phyloP scores from a whole-genome alignment of 2,113 vertebrate genomes.

The Antidorcas marsupialis region DNA sequence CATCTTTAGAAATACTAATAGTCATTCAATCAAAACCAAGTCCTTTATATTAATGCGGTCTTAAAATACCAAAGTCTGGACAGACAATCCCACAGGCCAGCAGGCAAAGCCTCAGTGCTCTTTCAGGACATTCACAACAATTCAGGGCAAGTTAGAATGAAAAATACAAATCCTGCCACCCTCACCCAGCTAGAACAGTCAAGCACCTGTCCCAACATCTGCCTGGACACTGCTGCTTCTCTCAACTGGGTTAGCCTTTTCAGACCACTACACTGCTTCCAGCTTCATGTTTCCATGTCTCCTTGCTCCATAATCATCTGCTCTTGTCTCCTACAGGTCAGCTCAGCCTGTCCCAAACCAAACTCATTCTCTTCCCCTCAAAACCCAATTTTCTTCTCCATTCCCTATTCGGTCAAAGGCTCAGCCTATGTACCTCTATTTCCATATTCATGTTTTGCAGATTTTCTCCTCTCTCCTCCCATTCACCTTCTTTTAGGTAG shows the following conservation, averaged over 20 bases:
- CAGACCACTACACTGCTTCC: background rate
- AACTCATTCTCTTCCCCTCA: background rate
- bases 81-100: background rate
- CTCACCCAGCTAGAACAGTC: background rate
- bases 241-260: background rate
- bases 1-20: conserved; percentile 23
- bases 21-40: conserved; percentile 31
- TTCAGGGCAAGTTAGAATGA: background rate
- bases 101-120: background rate
- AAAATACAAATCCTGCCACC: background rate
- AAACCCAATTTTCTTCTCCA: background rate
- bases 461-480: background rate
- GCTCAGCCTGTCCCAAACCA: background rate
- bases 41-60: background rate
- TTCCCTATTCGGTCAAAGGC: background rate
- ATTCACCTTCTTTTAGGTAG: background rate
- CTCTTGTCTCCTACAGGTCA: background rate
- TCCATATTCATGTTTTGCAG: background rate
- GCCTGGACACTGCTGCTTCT: background rate
- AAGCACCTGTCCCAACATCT: background rate
- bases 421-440: background rate
- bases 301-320: background rate
- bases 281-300: background rate
- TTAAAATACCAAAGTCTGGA: conserved; percentile 20
- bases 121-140: background rate